Base-by-base conservation (phyloP, 2,113 vertebrate species). In the Emydocephalus ijimae region DNA sequence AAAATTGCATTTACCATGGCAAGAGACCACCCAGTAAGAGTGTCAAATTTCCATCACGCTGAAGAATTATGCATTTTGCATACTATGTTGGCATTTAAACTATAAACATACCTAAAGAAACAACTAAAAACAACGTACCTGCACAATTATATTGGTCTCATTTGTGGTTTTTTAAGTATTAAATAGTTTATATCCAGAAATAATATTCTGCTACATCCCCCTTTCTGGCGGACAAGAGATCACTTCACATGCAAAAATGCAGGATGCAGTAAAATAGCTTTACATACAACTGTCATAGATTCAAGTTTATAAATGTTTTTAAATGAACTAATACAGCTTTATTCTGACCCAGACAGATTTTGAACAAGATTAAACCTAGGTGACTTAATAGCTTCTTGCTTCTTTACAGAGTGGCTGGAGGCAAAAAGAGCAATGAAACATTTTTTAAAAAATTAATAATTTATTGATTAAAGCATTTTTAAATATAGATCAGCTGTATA, bases 21-120 rank as follows among this genome's bases (percentile, higher is more conserved):
- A 94, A 96, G 95, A 96, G 95, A 97, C 95, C 93, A 95, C 95
- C 96, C 95, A 95, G 96, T 94, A 94, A 96, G 93, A 96, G 95
- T 94, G 95, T 96, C 94, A 96, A 95, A 97, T 96, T 96, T 96
- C 95, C 91, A 95, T 90, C 95, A 96, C 88, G 96, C 92, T 91
- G 96, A 96, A 95, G 96, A 97, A 87, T 96, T 89, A 91, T 96
- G 94, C 93, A 91, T 23, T 69, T 89, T 96, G 93, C 93, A 91
- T 26, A 81, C 91, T 95, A 93, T 94, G 94, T 87, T 90, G 94
- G 94, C 92, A 50, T 55, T 96, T 95, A 97, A 96, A 96, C 95
- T 56, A 95, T 23, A 96, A 5, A 43, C 55, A 56, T 50, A 50
- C 10, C 24, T 6, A 90, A 52, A 91, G 95, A 95, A 50, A 43